A percentile compares a stretch with the other conserved stretches of the same genome.
Conservation (phyloP, 2,888 invertebrate genomes). For the Parthenolecanium corni region DNA sequence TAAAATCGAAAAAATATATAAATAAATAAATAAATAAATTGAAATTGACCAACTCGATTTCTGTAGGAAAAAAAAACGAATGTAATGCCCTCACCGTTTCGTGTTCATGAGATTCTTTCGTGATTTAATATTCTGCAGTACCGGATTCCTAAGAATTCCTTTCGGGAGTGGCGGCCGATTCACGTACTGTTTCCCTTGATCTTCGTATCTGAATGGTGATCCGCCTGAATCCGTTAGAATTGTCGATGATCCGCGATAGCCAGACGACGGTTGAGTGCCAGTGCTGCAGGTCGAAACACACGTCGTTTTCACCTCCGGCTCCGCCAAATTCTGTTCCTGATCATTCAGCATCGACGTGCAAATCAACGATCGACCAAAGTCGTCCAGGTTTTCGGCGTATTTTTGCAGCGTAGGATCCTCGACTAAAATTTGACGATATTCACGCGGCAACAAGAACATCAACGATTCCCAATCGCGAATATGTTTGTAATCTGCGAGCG, state of each 20-base stretch:
- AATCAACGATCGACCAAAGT: conserved; percentile 42
- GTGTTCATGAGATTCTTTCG: conserved; percentile 39
- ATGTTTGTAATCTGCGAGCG: conserved; percentile 49
- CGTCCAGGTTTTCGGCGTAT: conserved; percentile 42
- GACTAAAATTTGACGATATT: conserved; percentile 64
- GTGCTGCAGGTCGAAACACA: conserved; percentile 54
- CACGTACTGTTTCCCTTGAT: not conserved
- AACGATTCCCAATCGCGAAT: conserved; percentile 89
- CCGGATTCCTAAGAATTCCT: conserved; percentile 24
- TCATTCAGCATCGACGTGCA: conserved; percentile 37
- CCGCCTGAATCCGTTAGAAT: conserved; percentile 16
- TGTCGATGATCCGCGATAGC: conserved; percentile 75
- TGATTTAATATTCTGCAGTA: conserved; percentile 30
- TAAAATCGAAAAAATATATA: conserved; percentile 16
- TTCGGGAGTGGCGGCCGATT: conserved; percentile 17
- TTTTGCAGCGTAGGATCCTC: conserved; percentile 67
- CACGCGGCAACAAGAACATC: conserved; percentile 72
- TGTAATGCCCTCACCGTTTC: conserved; percentile 42
- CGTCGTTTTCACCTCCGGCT: conserved; percentile 3
- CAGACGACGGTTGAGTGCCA: conserved; percentile 70
- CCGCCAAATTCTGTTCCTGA: conserved; percentile 35
- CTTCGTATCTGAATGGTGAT: not conserved
- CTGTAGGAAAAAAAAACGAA: not conserved
- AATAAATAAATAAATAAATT: not conserved
- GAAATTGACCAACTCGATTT: not conserved